Conservation (phyloP, 2,113 vertebrate species). For the Bucco capensis region DNA sequence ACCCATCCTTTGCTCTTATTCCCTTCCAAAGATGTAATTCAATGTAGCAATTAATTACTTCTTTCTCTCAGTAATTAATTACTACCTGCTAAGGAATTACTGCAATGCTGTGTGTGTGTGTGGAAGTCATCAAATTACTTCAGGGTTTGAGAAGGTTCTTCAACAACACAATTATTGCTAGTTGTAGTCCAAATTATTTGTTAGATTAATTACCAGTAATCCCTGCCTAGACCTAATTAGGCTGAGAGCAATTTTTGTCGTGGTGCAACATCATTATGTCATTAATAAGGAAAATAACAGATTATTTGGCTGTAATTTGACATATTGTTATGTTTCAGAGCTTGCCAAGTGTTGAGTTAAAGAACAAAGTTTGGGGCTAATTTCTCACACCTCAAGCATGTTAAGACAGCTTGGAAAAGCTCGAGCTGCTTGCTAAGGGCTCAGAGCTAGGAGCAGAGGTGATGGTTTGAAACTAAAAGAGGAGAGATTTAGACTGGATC, state of each 20-base stretch:
- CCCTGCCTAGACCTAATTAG: constrained; percentile 49
- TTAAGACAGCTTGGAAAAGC: not conserved
- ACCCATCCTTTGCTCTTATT: not conserved
- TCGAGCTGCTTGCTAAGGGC: not conserved
- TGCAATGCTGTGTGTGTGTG: not conserved
- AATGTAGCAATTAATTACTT: not conserved
- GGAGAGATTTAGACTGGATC: no score
- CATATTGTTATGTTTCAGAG: constrained; percentile 3
- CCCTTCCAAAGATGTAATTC: not conserved
- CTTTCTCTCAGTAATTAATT: constrained; percentile 43
- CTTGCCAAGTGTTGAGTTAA: constrained; percentile 27
- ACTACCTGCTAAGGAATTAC: constrained; percentile 30
- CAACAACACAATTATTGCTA: constrained; percentile 53
- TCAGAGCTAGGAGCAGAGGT: not conserved
- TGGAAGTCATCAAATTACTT: constrained; percentile 48
- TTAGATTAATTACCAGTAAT: constrained; percentile 62
- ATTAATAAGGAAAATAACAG: constrained; percentile 62
- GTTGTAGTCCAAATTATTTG: constrained; percentile 64
- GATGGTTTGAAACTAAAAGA: no score
- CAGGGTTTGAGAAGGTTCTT: constrained; percentile 54
- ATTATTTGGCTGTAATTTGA: constrained; percentile 55
- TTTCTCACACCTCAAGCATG: not conserved
- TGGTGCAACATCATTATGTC: constrained; percentile 46
- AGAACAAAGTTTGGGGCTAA: not conserved
- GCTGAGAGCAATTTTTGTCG: constrained; percentile 46